Evolutionary conservation across 2,797 vertebrate genomes (phyloP), one percentile per base, ranked within the genome.

Genomic region (Takifugu rubripes): DNA sequence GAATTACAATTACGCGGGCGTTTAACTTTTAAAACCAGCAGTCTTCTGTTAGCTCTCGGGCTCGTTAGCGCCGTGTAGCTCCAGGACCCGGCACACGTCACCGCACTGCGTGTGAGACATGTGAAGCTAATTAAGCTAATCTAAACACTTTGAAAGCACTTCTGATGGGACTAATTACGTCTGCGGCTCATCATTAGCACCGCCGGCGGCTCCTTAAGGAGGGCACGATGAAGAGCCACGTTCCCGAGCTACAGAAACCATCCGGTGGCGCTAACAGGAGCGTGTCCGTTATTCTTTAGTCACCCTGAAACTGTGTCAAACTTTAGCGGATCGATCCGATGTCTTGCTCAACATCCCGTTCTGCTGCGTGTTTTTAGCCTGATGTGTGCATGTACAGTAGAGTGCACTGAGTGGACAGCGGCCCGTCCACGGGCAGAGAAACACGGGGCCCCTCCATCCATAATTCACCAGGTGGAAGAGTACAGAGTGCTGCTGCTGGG

Each of bases 401-500:
- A 85, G 83, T 85, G 84, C 74, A 67, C 83, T 84, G 83, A 85
- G 84, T 86, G 84, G 85, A 88, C 85, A 82, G 45, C 48, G 59
- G 81, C 73, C 79, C 54, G 79, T 74, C 74, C 77, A 50, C 56
- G 70, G 59, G 77, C 77, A 81, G 75, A 82, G 86, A 88, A 88
- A 88, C 85, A 87, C 76, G 84, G 82, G 84, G 79, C 78, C 80
- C 78, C 79, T 74, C 74, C 85, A 90, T 91, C 77, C 83, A 92
- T 92, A 89, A 92, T 91, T 91, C 81, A 92, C 78, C 56, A 85
- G 80, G 49, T 81, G 78, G 81, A 87, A 82, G 86, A 84, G 84
- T 64, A 79, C 61, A 82, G 67, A 82, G 80, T 73, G 74, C 21
- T 47, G n/a, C 54, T 44, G 71, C 64, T 52, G 68, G 69, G 61